These are phyloP conservation scores for Colletes collaris DNA, from an alignment of 2,888 invertebrate species.

Conservation along the genomic window DNA sequence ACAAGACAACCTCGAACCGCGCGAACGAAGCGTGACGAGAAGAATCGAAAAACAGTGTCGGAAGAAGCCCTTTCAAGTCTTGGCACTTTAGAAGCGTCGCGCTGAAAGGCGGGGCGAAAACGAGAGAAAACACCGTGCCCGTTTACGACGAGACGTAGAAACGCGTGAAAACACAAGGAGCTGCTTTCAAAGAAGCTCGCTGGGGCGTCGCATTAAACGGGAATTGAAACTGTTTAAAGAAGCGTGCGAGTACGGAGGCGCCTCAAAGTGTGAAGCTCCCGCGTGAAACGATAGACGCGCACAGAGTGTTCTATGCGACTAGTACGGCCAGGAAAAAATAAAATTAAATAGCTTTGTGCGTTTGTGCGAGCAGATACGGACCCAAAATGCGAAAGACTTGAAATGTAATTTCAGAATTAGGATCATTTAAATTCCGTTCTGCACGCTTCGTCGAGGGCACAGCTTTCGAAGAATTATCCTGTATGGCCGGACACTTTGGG, in stretches of 20 bases:
- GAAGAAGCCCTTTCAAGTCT: slow-evolving; percentile 31
- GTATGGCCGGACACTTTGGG: too few relatives aligned
- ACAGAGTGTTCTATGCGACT: background rate
- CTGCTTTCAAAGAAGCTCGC: slow-evolving; percentile 10
- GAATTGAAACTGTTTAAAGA: slow-evolving; percentile 27
- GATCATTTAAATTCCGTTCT: too few relatives aligned
- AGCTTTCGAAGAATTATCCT: too few relatives aligned
- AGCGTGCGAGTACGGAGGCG: background rate
- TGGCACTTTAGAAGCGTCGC: slow-evolving; percentile 25
- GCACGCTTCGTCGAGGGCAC: too few relatives aligned
- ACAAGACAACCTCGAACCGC: too few relatives aligned
- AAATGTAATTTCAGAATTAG: too few relatives aligned
- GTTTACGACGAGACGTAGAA: slow-evolving; percentile 7
- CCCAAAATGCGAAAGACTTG: too few relatives aligned
- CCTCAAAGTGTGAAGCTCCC: background rate
- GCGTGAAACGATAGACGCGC: background rate
- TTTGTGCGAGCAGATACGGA: too few relatives aligned
- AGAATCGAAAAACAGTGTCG: slow-evolving; percentile 35
- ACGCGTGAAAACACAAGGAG: slow-evolving; percentile 23
- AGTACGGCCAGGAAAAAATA: too few relatives aligned
- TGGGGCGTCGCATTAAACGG: background rate
- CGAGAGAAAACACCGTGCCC: slow-evolving; percentile 23
- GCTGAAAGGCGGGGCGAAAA: slow-evolving; percentile 6
- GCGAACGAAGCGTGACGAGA: background rate
- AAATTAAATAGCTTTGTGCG: too few relatives aligned